Base-by-base conservation (phyloP, 2,888 invertebrate species). In the Metopia argyrocephala region DNA sequence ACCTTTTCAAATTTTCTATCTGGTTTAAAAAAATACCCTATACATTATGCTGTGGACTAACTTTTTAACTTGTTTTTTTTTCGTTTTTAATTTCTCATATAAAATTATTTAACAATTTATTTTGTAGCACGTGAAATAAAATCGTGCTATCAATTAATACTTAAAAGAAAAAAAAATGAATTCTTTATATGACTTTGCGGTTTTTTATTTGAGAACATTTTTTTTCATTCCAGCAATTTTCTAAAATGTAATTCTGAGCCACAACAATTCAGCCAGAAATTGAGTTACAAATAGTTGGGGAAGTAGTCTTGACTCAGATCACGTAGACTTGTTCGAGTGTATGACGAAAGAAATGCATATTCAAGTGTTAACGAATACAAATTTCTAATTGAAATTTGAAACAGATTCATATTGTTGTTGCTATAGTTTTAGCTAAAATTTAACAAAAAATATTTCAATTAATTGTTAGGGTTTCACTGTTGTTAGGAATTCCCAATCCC, bases 281-380 rank as follows among this genome's bases (percentile, higher is more conserved):
- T 56, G 3, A 23, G 12, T 28, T 6, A 59, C 46, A 23, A 56
- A n/a, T 18, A 54, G 5, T 9, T 12, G 31, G 12, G 9, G 12
- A 38, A 28, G 64, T 28, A 45, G 54, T 61, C 65, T 75, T 79
- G 78, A 75, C 79, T 62, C 27, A 50, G 70, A 75, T 79, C 79
- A 79, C 79, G 79, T 79, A 79, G 78, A 38, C 78, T 23, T 28
- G 20, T 50, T 18, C 54, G 65, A 48, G 20, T 15, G 70, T 38
- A 71, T 70, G 57, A 28, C 68, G 56, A 15, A 46, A 46, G 31
- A 66, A 71, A 2, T 62, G 64, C 62, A 69, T 57, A 69, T 68
- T 48, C 38, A 61, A 15, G 38, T 38, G 38, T 12, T 9, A 38
- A 38, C 31, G 54, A 79, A 75, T 70, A 48, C n/a, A n/a, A n/a